Base-by-base conservation (phyloP, 2,797 vertebrate species). In the Poliocrania exsul region DNA sequence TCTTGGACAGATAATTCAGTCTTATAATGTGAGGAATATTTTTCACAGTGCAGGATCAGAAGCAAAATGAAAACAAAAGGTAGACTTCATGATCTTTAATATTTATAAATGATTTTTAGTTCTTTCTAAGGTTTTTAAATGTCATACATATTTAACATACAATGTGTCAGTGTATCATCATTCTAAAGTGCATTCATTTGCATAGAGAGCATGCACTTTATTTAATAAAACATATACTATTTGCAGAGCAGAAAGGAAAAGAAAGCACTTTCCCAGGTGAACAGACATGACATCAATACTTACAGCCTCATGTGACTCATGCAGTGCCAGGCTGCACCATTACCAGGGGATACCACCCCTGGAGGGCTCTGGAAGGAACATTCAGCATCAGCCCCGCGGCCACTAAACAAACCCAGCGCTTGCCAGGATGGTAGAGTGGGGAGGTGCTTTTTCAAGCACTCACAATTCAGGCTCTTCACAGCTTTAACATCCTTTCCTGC, bases 1-100 rank as follows among this genome's bases (percentile, higher is more conserved):
- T 95, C 82, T 94, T 91, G 95, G 91, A 57, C 93, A 70, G 91
- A 84, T 91, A 92, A 93, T 94, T 94, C 93, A 83, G 79, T 81
- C 82, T 94, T 65, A 73, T 2, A 94, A 86, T 56, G 77, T 86
- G 69, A 93, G 31, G 33, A 90, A 70, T 91, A 35, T 82, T 92
- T 86, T 96, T 92, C 67, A 42, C 81, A 56, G 87, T 58, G 42
- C 75, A 84, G 35, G 85, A 94, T 92, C 82, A 88, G 95, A 96
- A 96, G 58, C 62, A 72, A 84, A 83, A 81, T 42, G 79, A 91
- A 95, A 97, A 87, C 92, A 92, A 81, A 87, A 96, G 81, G 72
- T 65, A 91, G 92, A 94, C 75, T 91, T 79, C 3, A 15, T 13
- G 29, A 77, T 93, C 37, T 90, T 92, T 88, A 93, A 86, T 96